phyloP scores from a whole-genome alignment of 2,888 invertebrate species.

The Brachypalpus laphriformis region DNA sequence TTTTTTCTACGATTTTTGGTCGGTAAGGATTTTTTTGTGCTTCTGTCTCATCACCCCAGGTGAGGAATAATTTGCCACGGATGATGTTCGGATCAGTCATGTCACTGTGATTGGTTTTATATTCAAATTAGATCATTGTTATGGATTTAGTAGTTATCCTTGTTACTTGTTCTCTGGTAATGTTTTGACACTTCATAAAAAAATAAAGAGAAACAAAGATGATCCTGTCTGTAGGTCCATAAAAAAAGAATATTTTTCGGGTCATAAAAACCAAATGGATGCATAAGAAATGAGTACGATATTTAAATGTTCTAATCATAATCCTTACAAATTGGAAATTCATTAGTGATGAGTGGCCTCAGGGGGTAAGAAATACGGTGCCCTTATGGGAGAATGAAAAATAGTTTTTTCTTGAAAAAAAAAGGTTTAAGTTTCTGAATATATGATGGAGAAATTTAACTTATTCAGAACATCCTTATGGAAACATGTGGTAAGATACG shows the following conservation, averaged over 20 bases:
- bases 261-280: conserved; percentile 34
- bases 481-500: too few relatives aligned
- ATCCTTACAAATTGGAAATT: conserved; percentile 62
- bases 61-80: conserved; percentile 21
- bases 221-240: not conserved
- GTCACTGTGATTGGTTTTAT: conserved; percentile 56
- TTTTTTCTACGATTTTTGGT: conserved; percentile 2
- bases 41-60: conserved; percentile 19
- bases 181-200: conserved; percentile 53
- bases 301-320: conserved; percentile 17
- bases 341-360: conserved; percentile 21
- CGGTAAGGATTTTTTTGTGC: not conserved
- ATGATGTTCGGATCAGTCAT: conserved; percentile 4
- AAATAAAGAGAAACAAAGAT: not conserved
- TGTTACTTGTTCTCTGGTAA: conserved; percentile 14
- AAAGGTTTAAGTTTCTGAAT: too few relatives aligned
- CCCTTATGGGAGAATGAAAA: not conserved
- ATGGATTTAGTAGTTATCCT: conserved; percentile 12
- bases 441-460: too few relatives aligned
- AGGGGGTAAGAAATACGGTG: not conserved
- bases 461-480: too few relatives aligned
- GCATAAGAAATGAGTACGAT: conserved; percentile 12
- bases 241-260: conserved; percentile 12
- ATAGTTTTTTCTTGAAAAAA: not conserved
- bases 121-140: conserved; percentile 43